phyloP scores from a whole-genome alignment of 2,888 invertebrate genomes.

The Synanthedon vespiformis region DNA sequence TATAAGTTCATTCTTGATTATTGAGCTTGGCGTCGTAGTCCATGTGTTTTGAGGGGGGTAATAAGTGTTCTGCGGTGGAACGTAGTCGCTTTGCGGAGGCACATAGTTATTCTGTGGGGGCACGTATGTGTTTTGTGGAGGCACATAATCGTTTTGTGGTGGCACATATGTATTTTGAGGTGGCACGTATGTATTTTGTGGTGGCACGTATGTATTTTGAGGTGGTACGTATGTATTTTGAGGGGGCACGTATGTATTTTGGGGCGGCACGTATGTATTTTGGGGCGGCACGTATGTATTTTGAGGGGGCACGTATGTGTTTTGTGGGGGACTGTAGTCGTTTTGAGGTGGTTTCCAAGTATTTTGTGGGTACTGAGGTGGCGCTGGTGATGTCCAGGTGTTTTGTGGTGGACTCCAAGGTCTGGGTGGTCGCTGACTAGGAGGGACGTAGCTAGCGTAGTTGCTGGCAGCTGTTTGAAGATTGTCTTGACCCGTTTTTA shows the following conservation, averaged over 20 bases:
- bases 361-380: conserved; percentile 9
- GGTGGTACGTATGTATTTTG: conserved; percentile 15
- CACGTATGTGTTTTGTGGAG: conserved; percentile 14
- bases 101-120: conserved; percentile 14
- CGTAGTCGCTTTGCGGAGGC: conserved; percentile 12
- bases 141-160: conserved; percentile 12
- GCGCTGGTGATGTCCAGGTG: conserved; percentile 11
- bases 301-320: conserved; percentile 7
- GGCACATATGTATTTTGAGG: conserved; percentile 14
- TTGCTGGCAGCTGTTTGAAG: conserved; percentile 23
- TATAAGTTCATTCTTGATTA: conserved; percentile 58
- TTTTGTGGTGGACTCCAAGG: conserved; percentile 18
- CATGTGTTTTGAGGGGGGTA: conserved; percentile 15
- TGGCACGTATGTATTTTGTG: conserved; percentile 14
- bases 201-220: conserved; percentile 16
- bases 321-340: conserved; percentile 11
- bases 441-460: conserved; percentile 24
- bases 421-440: conserved; percentile 18
- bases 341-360: conserved; percentile 10
- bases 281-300: conserved; percentile 14
- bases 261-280: conserved; percentile 12
- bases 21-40: conserved; percentile 37
- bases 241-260: conserved; percentile 15
- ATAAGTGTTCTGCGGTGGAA: conserved; percentile 17
- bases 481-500: conserved; percentile 22